Base-by-base conservation (phyloP, 2,888 invertebrate species). In the Drosophila nr. perissopoda region DNA sequence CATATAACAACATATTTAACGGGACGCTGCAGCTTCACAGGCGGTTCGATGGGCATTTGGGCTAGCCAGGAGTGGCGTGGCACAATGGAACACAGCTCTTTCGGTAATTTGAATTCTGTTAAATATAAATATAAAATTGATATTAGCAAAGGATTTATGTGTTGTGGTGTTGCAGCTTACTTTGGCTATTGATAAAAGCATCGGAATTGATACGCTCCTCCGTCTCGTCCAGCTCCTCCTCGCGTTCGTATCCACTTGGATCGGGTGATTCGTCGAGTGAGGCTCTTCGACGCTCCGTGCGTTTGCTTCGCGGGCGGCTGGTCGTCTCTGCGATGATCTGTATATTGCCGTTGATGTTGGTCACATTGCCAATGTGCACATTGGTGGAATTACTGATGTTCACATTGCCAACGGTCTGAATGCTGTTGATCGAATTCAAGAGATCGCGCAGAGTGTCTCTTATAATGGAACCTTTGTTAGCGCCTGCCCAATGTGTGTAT, bases 1-100 rank as follows among this genome's bases (percentile, higher is more conserved):
- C 94, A 92, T 67, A 94, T 94, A 40, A 94, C 93, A 18, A 94
- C 94, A 73, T 92, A 93, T 86, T 93, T 92, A 10, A 93, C 94
- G 16, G 94, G 94, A 36, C 83, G 85, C 40, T 91, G 62, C 51
- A 94, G 76, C 40, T 82, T 83, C 5, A 89, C 76, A 27, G 91
- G 90, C 8, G 91, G 80, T 36, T 92, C 92, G 66, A 93, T 82
- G 6, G 94, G 93, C 31, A 90, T 92, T 79, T 94, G 94, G 11
- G 94, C 94, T 53, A 94, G 81, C 94, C 94, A 94, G 57, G 92
- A 91, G 54, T 91, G 86, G 16, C 94, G 91, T 18, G 92, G 85
- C 25, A 94, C 70, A 16, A 93, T 92, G 34, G 67, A 66, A 31
- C 90, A 83, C 18, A 92, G 70, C 52, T 84, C 83, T 59, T 86